These are phyloP conservation scores for Enteromius unitaeniatus DNA, from an alignment of 2,797 vertebrate genomes.

Conservation along the genomic window DNA sequence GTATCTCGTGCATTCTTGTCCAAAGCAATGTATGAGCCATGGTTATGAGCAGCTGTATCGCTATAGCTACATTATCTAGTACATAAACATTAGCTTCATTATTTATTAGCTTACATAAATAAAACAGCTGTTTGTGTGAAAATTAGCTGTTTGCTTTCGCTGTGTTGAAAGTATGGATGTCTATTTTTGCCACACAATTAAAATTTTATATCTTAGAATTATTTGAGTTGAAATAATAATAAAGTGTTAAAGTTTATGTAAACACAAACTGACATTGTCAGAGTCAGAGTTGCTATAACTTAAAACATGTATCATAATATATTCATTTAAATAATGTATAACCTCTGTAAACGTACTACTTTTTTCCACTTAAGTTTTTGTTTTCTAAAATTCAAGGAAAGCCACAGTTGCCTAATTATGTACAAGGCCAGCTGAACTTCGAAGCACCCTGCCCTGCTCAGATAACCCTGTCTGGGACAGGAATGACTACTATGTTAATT, in stretches of 20 bases:
- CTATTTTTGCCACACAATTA: neutral
- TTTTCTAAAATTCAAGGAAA: constrained; percentile 28
- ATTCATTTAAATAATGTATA: neutral
- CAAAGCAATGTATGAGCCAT: neutral
- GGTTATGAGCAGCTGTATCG: neutral
- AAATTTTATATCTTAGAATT: too few species aligned
- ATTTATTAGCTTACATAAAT: neutral
- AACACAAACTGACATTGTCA: neutral
- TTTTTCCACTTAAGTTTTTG: neutral
- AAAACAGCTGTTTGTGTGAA: neutral
- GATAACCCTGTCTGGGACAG: constrained; percentile 38
- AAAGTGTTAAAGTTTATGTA: constrained; percentile 7
- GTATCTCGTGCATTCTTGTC: neutral
- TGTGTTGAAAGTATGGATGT: neutral
- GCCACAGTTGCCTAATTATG: constrained; percentile 42
- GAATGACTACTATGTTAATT: constrained; percentile 51
- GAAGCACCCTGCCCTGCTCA: constrained; percentile 22
- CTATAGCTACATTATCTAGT: neutral
- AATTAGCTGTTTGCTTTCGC: neutral
- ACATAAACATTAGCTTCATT: neutral
- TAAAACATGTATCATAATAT: neutral
- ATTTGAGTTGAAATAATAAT: too few species aligned
- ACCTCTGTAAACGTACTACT: neutral
- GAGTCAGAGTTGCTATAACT: neutral
- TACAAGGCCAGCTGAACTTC: constrained; percentile 41